Evolutionary conservation across 1,140 invertebrate species (phyloP), one percentile per base, ranked within the genome.

Genomic region (Brachionus paranguensis): DNA sequence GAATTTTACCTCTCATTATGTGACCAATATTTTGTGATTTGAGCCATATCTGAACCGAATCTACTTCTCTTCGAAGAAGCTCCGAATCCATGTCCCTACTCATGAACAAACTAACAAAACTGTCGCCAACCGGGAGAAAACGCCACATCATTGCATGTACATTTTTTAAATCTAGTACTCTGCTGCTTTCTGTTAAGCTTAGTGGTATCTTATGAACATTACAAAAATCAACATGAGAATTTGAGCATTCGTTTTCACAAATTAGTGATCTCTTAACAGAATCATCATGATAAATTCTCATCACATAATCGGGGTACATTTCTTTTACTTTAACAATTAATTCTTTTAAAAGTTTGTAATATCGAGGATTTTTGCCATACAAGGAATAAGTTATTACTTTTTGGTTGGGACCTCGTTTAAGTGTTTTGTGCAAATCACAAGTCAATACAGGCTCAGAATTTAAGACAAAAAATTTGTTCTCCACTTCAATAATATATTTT

Each of bases 211-310:
- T 64, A 5, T 79, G 43, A 33, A 79, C 53, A 41, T 79, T 41
- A 64, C 76, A 79, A 79, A 79, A 79, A 27, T 79, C 50, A 55
- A 79, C 76, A 64, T 79, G 47, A 55, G 43, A 33, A 41, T 83
- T 41, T 4, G 14, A n/a, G 17, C 78, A 83, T 65, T 83, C 78
- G 6, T 41, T 33, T 65, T 60, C 1, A 47, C 78, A 83, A 41
- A 83, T 83, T n/a, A 83, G 3, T 8, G 50, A 41, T 24, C 29
- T 43, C 12, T 83, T 43, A 14, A 83, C 64, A 14, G 78, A 65
- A 14, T 41, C 55, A 27, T 83, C 78, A 70, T 83, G 78, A 50
- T 83, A 70, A 33, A 83, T 20, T 65, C 78, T 65, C 53, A 83
- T 64, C 0, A 83, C 53, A 50, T 29, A 65, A 12, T 17, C 33